Conservation (phyloP, 1,140 invertebrate species). For the Neotoxoptera formosana region DNA sequence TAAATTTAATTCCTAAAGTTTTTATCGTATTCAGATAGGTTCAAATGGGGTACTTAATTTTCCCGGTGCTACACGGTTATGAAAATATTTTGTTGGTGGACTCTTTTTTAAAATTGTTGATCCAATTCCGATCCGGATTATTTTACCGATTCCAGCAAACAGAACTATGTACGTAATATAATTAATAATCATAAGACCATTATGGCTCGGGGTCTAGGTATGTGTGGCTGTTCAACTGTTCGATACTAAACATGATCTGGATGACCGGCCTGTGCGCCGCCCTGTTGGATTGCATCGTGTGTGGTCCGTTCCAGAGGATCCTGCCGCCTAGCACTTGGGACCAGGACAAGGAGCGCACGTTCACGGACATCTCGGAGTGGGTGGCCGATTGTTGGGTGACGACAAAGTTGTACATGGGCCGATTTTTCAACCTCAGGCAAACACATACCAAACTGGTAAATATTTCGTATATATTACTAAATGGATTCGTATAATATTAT, state of each 20-base stretch:
- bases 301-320: not conserved
- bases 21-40: not conserved
- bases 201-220: not conserved
- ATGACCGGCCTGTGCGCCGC: not conserved
- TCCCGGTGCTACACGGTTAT: not conserved
- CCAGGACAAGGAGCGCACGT: slow-evolving; percentile 1
- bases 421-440: slow-evolving; percentile 34
- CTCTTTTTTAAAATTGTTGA: not conserved
- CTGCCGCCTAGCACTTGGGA: slow-evolving; percentile 15
- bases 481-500: not conserved
- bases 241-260: slow-evolving; percentile 32
- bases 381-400: not conserved
- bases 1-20: not conserved
- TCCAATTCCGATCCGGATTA: not conserved
- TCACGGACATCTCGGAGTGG: not conserved
- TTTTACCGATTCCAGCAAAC: not conserved
- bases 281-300: slow-evolving; percentile 14
- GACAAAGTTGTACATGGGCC: not conserved
- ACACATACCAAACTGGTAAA: slow-evolving; percentile 7
- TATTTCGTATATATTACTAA: not conserved
- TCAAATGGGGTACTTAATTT: not conserved
- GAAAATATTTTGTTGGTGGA: not conserved
- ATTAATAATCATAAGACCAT: not conserved
- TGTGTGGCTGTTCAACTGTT: slow-evolving; percentile 28
- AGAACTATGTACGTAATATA: not conserved